Percentiles rank a stretch among this genome's conserved stretches.
Conservation (phyloP, 2,888 invertebrate genomes). For the Octonoba sinensis region DNA sequence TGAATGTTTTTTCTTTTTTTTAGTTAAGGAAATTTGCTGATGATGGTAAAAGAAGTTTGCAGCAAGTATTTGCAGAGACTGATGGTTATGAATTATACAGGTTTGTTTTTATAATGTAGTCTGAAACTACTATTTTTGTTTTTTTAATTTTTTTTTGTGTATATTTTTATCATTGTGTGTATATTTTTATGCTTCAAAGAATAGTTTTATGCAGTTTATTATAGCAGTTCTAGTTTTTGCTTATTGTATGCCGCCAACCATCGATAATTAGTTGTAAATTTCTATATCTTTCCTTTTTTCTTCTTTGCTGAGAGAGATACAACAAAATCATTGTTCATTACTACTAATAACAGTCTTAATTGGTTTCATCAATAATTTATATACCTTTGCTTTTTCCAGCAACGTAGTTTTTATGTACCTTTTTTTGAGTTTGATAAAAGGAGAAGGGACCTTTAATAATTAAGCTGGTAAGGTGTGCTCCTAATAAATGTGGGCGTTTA, state of each 20-base stretch:
- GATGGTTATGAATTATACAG: slow-evolving; percentile 48
- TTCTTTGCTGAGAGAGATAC: no score
- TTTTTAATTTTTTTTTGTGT: not conserved
- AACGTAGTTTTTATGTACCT: no score
- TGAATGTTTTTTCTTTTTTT: not conserved
- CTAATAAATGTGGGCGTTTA: no score
- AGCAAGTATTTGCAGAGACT: slow-evolving; percentile 26
- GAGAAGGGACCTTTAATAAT: no score
- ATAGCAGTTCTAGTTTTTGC: not conserved
- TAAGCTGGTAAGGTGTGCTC: no score
- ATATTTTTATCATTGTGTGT: no score
- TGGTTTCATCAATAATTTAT: no score
- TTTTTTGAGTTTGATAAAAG: no score
- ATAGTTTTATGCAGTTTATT: not conserved
- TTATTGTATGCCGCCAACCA: not conserved
- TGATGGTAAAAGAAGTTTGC: slow-evolving; percentile 18
- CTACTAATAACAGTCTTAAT: no score
- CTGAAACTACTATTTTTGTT: not conserved
- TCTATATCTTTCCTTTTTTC: not conserved
- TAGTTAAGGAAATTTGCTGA: slow-evolving; percentile 36
- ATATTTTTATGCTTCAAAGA: not conserved
- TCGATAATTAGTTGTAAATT: not conserved
- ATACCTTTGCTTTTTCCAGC: no score
- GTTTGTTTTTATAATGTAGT: slow-evolving; percentile 7
- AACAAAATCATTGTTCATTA: no score